Evolutionary conservation across 2,797 vertebrate genomes (phyloP).

Genomic region (Microhierax caerulescens): DNA sequence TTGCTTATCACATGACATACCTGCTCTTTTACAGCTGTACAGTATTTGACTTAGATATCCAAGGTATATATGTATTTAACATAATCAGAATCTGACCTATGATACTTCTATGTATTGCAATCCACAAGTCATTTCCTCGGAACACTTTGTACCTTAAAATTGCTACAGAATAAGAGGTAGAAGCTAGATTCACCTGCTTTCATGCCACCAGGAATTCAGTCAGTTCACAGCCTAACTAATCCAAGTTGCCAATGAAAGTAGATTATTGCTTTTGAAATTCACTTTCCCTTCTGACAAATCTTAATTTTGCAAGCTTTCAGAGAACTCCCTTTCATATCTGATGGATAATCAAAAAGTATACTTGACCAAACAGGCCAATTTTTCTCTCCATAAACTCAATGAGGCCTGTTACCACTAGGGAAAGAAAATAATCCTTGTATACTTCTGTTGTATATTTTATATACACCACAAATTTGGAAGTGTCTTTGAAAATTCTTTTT

Average conservation of each 20-base stretch:
- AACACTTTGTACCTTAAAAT: background rate
- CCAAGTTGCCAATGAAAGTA: background rate
- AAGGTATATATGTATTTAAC: background rate
- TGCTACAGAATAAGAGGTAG: background rate
- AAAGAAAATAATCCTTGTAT: background rate
- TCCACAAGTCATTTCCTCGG: background rate
- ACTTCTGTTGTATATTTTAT: background rate
- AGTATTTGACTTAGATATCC: background rate
- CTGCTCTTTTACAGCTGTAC: background rate
- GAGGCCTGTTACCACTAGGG: background rate
- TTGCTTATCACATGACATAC: background rate
- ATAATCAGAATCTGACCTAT: background rate
- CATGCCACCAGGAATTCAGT: background rate
- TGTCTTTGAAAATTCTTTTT: background rate
- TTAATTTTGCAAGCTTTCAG: background rate
- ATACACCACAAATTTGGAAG: background rate
- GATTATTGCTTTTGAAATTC: background rate
- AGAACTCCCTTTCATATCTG: background rate
- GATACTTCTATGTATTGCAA: background rate
- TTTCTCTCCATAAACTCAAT: background rate
- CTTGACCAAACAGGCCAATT: background rate
- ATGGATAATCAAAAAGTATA: background rate
- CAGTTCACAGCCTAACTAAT: background rate
- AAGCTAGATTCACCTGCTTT: background rate
- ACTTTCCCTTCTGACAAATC: background rate